These are phyloP conservation scores for Lepus europaeus DNA, from an alignment of 2,113 vertebrate species.

Conservation along the genomic window DNA sequence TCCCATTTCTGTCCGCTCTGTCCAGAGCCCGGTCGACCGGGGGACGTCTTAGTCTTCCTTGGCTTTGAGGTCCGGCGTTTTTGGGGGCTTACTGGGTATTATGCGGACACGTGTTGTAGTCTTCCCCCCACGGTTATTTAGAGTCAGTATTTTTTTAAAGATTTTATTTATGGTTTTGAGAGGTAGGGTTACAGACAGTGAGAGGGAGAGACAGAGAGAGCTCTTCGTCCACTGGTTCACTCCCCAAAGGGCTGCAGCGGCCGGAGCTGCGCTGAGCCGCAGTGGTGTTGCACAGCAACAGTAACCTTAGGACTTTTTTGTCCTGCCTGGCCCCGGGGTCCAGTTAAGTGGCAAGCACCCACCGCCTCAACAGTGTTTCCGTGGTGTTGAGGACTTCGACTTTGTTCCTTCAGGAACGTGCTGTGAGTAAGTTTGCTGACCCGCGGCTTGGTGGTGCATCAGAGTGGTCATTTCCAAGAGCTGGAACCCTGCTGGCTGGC, in stretches of 20 bases:
- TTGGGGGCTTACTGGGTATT: constrained; percentile 21
- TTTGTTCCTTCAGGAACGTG: constrained; percentile 44
- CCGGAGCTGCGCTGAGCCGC: too few species aligned
- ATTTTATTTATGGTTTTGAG: too few species aligned
- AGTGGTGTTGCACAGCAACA: constrained; percentile 35
- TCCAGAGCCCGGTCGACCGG: background rate
- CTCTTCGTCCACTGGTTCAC: too few species aligned
- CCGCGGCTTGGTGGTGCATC: background rate
- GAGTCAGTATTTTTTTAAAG: background rate
- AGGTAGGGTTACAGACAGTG: too few species aligned
- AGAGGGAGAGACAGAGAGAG: too few species aligned
- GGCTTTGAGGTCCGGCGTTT: constrained; percentile 20
- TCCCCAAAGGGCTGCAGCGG: too few species aligned
- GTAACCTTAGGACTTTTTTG: constrained; percentile 20
- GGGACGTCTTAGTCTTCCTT: constrained; percentile 10
- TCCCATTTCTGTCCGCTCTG: background rate
- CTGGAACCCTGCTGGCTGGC: background rate
- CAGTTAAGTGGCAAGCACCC: too few species aligned
- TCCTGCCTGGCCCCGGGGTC: background rate
- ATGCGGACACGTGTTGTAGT: constrained; percentile 29
- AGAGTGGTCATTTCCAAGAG: background rate
- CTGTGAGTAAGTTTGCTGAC: constrained; percentile 27
- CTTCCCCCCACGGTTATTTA: constrained; percentile 57
- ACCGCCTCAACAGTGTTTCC: background rate
- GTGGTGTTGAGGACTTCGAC: background rate